These are phyloP conservation scores for Hippocampus zosterae DNA, from an alignment of 2,113 vertebrate species.

Conservation along the genomic window DNA sequence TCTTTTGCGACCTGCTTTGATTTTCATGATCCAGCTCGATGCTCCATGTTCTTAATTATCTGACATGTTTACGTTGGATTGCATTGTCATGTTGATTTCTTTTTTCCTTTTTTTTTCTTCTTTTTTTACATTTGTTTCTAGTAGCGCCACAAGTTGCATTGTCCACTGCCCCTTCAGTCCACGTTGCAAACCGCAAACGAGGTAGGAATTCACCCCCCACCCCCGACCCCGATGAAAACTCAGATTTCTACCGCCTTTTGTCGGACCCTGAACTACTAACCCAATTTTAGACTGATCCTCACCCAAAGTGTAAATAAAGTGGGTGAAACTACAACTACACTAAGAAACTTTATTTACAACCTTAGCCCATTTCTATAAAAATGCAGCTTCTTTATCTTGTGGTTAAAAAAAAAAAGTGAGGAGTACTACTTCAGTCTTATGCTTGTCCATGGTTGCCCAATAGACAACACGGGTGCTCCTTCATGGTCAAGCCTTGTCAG, in stretches of 20 bases:
- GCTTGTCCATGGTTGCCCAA: slow-evolving; percentile 27
- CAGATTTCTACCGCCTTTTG: slow-evolving; percentile 69
- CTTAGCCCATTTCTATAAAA: slow-evolving; percentile 60
- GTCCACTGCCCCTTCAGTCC: slow-evolving; percentile 91
- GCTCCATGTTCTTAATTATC: slow-evolving; percentile 39
- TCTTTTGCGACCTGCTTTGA: slow-evolving; percentile 41
- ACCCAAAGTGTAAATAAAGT: background rate
- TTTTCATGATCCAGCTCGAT: slow-evolving; percentile 27
- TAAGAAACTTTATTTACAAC: slow-evolving; percentile 46
- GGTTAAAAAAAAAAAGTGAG: slow-evolving; percentile 30
- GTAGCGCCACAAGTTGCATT: slow-evolving; percentile 91
- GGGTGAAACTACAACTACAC: slow-evolving; percentile 44
- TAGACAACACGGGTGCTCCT: slow-evolving; percentile 23
- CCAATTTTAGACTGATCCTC: slow-evolving; percentile 15
- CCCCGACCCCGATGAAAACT: slow-evolving; percentile 61
- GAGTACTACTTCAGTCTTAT: slow-evolving; percentile 27
- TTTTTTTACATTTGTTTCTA: slow-evolving; percentile 81
- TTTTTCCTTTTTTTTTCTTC: slow-evolving; percentile 67
- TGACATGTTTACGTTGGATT: slow-evolving; percentile 49
- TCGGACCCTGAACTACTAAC: slow-evolving; percentile 27
- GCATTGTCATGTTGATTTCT: slow-evolving; percentile 47
- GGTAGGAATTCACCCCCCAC: slow-evolving; percentile 80
- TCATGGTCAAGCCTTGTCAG: slow-evolving; percentile 25
- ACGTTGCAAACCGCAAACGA: slow-evolving; percentile 96
- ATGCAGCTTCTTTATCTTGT: slow-evolving; percentile 60